Evolutionary conservation across 2,888 invertebrate species (phyloP), one percentile per base, ranked within the genome.

Genomic region (Zygaena filipendulae): DNA sequence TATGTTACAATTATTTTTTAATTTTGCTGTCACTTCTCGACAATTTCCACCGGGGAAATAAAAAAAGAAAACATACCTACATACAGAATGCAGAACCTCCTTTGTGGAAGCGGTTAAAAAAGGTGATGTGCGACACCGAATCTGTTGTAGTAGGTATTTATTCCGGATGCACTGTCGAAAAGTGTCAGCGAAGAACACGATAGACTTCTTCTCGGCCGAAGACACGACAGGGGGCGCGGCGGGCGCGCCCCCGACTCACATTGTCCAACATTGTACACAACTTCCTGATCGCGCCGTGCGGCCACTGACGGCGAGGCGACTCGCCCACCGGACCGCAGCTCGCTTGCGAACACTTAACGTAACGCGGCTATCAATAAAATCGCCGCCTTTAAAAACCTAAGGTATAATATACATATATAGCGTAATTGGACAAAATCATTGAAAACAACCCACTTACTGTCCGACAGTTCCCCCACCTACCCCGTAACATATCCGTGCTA

Each of bases 351-450:
- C 58, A 50, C 45, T 51, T 58, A 6, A 63, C 52, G 60, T 61
- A 54, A 61, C 53, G 58, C 75, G 72, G 71, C 72, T 58, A 58
- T 75, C 75, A 75, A 75, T 74, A 72, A 69, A 74, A 74, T 68
- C 62, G 64, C 74, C 74, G 74, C 72, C 59, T 67, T 66, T 63
- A 69, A 61, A 16, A 68, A 62, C 66, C 58, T 56, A 58, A 50
- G 47, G 53, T 58, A 61, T 60, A 64, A 7, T 16, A 6, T 16
- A 35, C 39, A 48, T 16, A 16, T 4, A 16, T 16, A 16, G 7
- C 16, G 16, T 6, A 16, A 7, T 6, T 16, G 7, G 5, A 4
- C 16, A 4, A 6, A 16, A 16, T 7, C 16, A 16, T 16, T 16
- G 16, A 16, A 16, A 16, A 16, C 10, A 18, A 8, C n/a, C 11